Evolutionary conservation across 2,888 invertebrate genomes (phyloP).

Genomic region (Fissipunctia ypsillon): DNA sequence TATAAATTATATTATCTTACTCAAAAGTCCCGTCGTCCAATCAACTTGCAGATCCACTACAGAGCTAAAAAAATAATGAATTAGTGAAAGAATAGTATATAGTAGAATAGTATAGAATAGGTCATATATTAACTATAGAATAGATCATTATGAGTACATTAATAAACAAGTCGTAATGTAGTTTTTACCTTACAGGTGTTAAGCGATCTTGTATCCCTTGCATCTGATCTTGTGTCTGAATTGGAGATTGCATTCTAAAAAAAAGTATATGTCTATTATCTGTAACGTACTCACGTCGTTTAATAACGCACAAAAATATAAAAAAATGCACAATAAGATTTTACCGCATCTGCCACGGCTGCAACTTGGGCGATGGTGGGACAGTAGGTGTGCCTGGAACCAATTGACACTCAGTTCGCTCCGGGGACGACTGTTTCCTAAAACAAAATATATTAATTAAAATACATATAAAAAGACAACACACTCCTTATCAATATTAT

Average conservation of each 20-base stretch:
- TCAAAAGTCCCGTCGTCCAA: slow-evolving; percentile 20
- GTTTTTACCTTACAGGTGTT: slow-evolving; percentile 21
- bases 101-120: too few species aligned
- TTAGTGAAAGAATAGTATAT: slow-evolving; percentile 4
- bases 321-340: slow-evolving; percentile 10
- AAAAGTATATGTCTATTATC: slow-evolving; percentile 10
- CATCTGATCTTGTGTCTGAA: slow-evolving; percentile 12
- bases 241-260: slow-evolving; percentile 21
- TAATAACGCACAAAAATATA: slow-evolving; percentile 15
- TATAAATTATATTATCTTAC: slow-evolving; percentile 23
- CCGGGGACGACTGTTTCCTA: slow-evolving; percentile 22
- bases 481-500: slow-evolving; percentile 9
- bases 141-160: slow-evolving; percentile 1
- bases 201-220: slow-evolving; percentile 13
- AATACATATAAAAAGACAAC: neutral
- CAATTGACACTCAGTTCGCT: slow-evolving; percentile 19
- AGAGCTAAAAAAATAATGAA: slow-evolving; percentile 13
- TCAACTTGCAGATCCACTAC: slow-evolving; percentile 14
- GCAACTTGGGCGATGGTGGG: slow-evolving; percentile 23
- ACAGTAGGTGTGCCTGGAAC: slow-evolving; percentile 21
- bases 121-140: neutral
- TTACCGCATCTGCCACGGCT: slow-evolving; percentile 31
- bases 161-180: slow-evolving; percentile 12
- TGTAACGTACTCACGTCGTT: slow-evolving; percentile 16
- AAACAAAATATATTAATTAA: slow-evolving; percentile 6